phyloP scores from a whole-genome alignment of 2,797 vertebrate species.

The Periophthalmus magnuspinnatus region DNA sequence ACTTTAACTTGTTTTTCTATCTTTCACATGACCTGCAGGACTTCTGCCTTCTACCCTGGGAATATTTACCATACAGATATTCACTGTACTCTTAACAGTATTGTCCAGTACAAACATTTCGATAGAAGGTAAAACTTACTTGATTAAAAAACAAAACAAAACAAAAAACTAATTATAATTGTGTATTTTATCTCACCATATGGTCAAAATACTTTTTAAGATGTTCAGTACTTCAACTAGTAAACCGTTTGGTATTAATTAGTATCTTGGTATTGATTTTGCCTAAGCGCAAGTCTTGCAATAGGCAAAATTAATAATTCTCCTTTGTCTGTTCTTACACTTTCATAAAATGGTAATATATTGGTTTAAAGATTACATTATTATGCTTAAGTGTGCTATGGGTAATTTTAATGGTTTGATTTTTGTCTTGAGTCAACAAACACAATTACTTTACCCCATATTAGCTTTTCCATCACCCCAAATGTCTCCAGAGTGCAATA shows the following conservation, averaged over 20 bases:
- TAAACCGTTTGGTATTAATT: no score
- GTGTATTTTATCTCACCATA: neutral
- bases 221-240: neutral
- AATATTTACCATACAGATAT: neutral
- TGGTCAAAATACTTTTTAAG: neutral
- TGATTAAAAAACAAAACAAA: no score
- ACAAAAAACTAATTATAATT: no score
- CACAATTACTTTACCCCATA: conserved; percentile 25
- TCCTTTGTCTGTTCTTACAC: conserved; percentile 1
- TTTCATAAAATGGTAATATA: conserved; percentile 12
- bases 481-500: conserved; percentile 19
- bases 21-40: conserved; percentile 21
- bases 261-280: neutral
- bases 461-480: conserved; percentile 19
- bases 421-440: conserved; percentile 16
- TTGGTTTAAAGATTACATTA: conserved; percentile 13
- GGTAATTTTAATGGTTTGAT: conserved; percentile 5
- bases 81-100: neutral
- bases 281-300: no score
- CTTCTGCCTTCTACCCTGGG: conserved; percentile 16
- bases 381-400: neutral
- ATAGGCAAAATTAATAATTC: no score
- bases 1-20: conserved; percentile 21
- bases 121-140: no score
- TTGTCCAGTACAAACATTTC: no score